These are phyloP conservation scores for Scomber scombrus DNA, from an alignment of 2,113 vertebrate species.

Conservation along the genomic window DNA sequence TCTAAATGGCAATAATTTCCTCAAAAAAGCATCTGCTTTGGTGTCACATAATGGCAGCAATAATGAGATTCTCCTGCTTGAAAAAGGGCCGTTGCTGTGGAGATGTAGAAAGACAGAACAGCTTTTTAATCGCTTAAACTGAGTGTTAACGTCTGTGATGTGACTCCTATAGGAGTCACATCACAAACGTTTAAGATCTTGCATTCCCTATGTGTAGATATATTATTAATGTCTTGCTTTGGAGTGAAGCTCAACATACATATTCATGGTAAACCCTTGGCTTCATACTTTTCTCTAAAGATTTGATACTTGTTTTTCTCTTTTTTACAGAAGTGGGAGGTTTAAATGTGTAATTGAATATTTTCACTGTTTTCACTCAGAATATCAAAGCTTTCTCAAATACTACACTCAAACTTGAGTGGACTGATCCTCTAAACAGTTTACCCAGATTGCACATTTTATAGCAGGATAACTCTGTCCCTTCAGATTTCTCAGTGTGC, in stretches of 20 bases:
- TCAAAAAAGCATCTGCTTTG: constrained; percentile 72
- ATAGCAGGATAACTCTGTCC: too few relatives aligned
- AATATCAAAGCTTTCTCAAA: background rate
- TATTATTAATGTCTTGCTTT: constrained; percentile 51
- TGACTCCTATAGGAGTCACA: constrained; percentile 40
- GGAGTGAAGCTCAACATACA: constrained; percentile 13
- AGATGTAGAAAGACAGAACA: constrained; percentile 40
- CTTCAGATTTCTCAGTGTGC: too few relatives aligned
- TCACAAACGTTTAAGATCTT: constrained; percentile 46
- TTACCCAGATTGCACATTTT: too few relatives aligned
- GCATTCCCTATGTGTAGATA: constrained; percentile 31
- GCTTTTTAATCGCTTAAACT: constrained; percentile 52
- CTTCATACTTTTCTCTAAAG: background rate
- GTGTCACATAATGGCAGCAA: constrained; percentile 70
- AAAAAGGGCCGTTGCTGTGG: constrained; percentile 43
- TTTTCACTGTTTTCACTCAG: background rate
- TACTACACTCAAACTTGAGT: background rate
- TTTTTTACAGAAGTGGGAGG: background rate
- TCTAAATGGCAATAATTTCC: constrained; percentile 71
- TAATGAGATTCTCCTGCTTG: constrained; percentile 69
- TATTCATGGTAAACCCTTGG: constrained; percentile 12
- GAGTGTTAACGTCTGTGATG: constrained; percentile 43
- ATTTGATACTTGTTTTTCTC: background rate
- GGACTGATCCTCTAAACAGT: background rate
- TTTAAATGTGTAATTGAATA: background rate